A percentile compares a stretch with the other conserved stretches of the same genome.
These are phyloP conservation scores for Halichondria panicea DNA, from an alignment of 37 sponge, comb jelly and placozoan genomes.

Conservation along the genomic window DNA sequence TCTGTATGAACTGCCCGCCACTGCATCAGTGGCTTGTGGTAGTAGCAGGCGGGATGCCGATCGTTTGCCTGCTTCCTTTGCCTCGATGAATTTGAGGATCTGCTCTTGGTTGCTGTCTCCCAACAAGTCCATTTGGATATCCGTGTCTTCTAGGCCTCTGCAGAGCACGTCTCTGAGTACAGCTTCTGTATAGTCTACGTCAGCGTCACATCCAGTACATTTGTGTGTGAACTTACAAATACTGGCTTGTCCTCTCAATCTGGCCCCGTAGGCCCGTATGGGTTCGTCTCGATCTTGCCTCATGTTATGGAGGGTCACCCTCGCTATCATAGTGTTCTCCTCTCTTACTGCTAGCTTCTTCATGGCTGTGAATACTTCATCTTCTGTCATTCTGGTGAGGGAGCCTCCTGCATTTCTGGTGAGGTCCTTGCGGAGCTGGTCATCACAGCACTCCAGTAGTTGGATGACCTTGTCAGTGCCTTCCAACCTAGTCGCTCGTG, in stretches of 20 bases:
- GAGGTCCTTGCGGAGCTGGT: slow-evolving; percentile 45
- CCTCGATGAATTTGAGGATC: slow-evolving; percentile 25
- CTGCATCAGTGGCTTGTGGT: slow-evolving; percentile 37
- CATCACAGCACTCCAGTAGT: slow-evolving; percentile 41
- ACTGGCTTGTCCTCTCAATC: slow-evolving; percentile 30
- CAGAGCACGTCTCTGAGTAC: slow-evolving; percentile 31
- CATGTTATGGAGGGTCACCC: slow-evolving; percentile 44
- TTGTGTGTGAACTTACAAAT: slow-evolving; percentile 38
- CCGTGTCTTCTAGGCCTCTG: slow-evolving; percentile 36
- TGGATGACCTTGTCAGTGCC: slow-evolving; percentile 25
- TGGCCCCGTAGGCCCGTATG: slow-evolving; percentile 38
- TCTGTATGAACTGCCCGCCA: slow-evolving; percentile 39
- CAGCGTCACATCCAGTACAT: slow-evolving; percentile 29
- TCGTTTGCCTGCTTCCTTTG: slow-evolving; percentile 28
- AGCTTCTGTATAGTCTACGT: slow-evolving; percentile 38
- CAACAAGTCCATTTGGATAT: slow-evolving; percentile 47
- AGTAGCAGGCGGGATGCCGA: slow-evolving; percentile 45
- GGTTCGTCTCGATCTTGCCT: slow-evolving; percentile 53
- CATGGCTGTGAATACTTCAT: slow-evolving; percentile 31
- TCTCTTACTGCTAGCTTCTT: slow-evolving; percentile 26
- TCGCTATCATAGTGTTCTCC: slow-evolving; percentile 29
- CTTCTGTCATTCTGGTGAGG: slow-evolving; percentile 37
- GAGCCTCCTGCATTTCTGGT: slow-evolving; percentile 33
- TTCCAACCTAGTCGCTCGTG: slow-evolving; percentile 12
- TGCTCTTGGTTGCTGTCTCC: slow-evolving; percentile 42